Evolutionary conservation across 2,888 invertebrate genomes (phyloP).

Genomic region (Heliconius hortense): DNA sequence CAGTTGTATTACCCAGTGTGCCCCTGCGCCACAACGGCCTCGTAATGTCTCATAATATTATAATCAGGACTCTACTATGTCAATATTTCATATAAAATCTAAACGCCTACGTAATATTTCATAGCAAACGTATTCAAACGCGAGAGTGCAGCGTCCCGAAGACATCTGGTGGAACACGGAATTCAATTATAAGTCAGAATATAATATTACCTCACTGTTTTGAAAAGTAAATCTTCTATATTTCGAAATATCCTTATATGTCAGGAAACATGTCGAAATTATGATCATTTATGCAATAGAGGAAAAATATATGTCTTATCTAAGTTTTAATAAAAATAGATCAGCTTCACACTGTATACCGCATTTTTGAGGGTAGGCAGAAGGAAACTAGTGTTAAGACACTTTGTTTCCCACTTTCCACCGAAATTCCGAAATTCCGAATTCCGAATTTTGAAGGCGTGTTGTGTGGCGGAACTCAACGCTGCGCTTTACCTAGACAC

Average conservation of each 20-base stretch:
- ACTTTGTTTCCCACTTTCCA: too few relatives aligned
- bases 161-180: slow-evolving; percentile 48
- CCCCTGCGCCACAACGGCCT: too few relatives aligned
- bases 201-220: slow-evolving; percentile 39
- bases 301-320: background rate
- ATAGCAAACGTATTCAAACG: slow-evolving; percentile 65
- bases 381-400: too few relatives aligned
- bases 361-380: too few relatives aligned
- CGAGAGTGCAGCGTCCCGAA: slow-evolving; percentile 52
- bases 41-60: background rate
- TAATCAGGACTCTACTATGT: background rate
- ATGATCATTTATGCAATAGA: background rate
- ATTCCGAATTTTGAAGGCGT: too few relatives aligned
- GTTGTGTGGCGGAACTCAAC: too few relatives aligned
- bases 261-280: background rate
- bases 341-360: too few relatives aligned
- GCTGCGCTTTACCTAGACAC: too few relatives aligned
- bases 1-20: too few relatives aligned
- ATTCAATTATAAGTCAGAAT: slow-evolving; percentile 41
- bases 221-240: slow-evolving; percentile 34
- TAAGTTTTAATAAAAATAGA: too few relatives aligned
- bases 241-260: slow-evolving; percentile 2
- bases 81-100: slow-evolving; percentile 40
- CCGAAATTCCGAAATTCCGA: too few relatives aligned
- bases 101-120: slow-evolving; percentile 70